Base-by-base conservation (phyloP, 2,113 vertebrate species). In the Chaenocephalus aceratus region DNA sequence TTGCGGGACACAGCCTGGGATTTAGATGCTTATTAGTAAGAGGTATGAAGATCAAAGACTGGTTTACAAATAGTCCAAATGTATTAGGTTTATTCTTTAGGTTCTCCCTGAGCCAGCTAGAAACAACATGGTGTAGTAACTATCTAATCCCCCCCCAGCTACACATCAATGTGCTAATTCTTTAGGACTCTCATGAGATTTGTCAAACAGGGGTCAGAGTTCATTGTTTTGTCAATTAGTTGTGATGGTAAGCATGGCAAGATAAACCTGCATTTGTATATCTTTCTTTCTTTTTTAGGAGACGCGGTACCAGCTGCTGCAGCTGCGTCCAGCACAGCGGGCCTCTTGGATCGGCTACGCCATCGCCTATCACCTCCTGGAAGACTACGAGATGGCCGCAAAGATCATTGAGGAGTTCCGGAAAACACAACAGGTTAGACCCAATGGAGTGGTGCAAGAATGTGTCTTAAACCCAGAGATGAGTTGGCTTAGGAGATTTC, bases 301-400 rank as follows among this genome's bases (percentile, higher is more conserved):
- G 97, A 99, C 98, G 53, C 95, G 98, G 63, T 99, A 99, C 87
- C 98, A 98, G 60, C 95, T 99, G 88, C 90, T 99, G 87, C 98
- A 99, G 89, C 95, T 99, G 76, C 96, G 97, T 82, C 98, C 98
- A 34, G 97, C 97, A 26, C 98, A 99, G 91, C 95, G 98, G 86
- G 98, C 98, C 2, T 99, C 98, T 0, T 99, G 98, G 98, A 99
- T 99, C 75, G 98, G 98, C 79, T 99, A 99, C 83, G 98, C 98
- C 85, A 98, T 99, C 70, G 98, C 98, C 76, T 99, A 99, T 84
- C 98, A 99, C 92, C 96, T 99, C 69, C 89, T 99, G 91, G 97
- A 98, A 93, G 98, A 99, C 90, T 99, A 98, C 67, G 97, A 99
- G 94, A 99, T 99, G 97, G 98, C 98, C 73, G 97, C 98, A 85